Evolutionary conservation across 2,113 vertebrate species (phyloP).

Genomic region (human (Homo sapiens)): GRCh38 chr11:134051001-134051500

Average conservation of each 20-base stretch:
- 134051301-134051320: not conserved
- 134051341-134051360: not conserved
- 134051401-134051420: not conserved
- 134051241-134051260: not conserved
- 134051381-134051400: not conserved
- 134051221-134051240: not conserved
- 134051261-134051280: not conserved
- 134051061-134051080: not conserved
- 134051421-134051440: not conserved
- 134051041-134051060: too few relatives aligned
- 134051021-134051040: not conserved
- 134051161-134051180: not conserved
- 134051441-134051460: not conserved
- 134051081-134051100: not conserved
- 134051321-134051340: not conserved
- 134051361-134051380: too few relatives aligned
- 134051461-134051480: not conserved
- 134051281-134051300: not conserved
- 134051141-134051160: not conserved
- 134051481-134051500: not conserved
- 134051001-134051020: not conserved
- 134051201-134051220: not conserved
- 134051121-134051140: not conserved
- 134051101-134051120: not conserved
- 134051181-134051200: not conserved